These are phyloP conservation scores for Nerophis lumbriciformis DNA, from an alignment of 2,113 vertebrate genomes.

Conservation along the genomic window DNA sequence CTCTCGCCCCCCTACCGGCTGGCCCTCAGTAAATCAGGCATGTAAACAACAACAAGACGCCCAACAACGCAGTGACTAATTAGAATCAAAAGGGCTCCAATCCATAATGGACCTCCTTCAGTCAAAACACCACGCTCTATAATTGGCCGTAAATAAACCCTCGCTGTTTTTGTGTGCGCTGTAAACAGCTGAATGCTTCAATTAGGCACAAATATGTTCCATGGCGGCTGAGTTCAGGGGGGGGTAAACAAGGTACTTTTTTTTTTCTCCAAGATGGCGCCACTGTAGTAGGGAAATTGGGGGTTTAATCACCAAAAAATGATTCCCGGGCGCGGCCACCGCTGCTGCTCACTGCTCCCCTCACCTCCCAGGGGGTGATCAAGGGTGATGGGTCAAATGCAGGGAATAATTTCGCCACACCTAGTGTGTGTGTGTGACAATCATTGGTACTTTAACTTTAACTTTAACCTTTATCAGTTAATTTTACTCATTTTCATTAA, in stretches of 20 bases:
- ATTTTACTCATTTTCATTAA: no score
- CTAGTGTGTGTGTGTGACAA: no score
- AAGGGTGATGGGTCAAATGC: no score
- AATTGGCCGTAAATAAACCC: conserved; percentile 82
- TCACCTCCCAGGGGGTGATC: no score
- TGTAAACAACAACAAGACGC: conserved; percentile 56
- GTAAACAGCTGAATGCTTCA: conserved; percentile 81
- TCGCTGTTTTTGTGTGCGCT: conserved; percentile 75
- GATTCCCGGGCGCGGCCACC: no score
- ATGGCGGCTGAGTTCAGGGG: conserved; percentile 71
- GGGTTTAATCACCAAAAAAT: no score
- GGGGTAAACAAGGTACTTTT: conserved; percentile 22
- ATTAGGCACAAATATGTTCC: conserved; percentile 75
- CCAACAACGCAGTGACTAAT: conserved; percentile 74
- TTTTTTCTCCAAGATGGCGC: no score
- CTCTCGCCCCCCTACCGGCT: conserved; percentile 47
- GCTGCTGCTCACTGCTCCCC: no score
- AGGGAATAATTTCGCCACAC: no score
- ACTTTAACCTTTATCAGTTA: no score
- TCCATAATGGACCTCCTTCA: conserved; percentile 74
- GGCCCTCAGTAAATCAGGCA: conserved; percentile 70
- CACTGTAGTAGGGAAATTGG: no score
- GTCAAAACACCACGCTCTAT: conserved; percentile 71
- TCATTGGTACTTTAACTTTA: no score
- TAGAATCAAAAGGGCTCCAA: conserved; percentile 76